Evolutionary conservation across 2,797 vertebrate genomes (phyloP).

Genomic region (Coranthus polyacanthus): DNA sequence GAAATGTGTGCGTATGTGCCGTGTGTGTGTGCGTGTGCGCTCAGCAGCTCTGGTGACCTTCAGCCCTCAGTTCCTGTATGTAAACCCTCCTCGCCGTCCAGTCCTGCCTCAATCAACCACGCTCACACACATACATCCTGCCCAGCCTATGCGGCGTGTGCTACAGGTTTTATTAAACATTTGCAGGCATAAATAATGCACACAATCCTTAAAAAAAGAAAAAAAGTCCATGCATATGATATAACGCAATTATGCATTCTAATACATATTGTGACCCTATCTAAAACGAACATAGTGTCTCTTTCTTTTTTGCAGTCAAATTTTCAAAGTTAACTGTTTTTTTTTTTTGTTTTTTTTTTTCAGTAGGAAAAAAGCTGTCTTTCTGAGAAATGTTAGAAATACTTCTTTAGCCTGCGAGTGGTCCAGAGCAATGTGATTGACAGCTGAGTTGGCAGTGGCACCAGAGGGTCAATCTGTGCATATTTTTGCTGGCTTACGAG

Average conservation of each 20-base stretch:
- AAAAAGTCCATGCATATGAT: no score
- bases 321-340: neutral
- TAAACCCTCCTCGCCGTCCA: conserved; percentile 24
- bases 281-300: no score
- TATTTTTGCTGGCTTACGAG: no score
- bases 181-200: neutral
- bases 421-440: conserved; percentile 1
- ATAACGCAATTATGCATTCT: no score
- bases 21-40: conserved; percentile 14
- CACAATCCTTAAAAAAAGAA: neutral
- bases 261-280: no score
- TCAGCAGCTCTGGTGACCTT: conserved; percentile 57
- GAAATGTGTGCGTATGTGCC: conserved; percentile 22
- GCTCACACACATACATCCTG: neutral
- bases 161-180: neutral
- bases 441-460: conserved; percentile 1
- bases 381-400: conserved; percentile 8
- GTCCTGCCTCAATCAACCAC: neutral
- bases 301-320: neutral
- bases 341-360: neutral
- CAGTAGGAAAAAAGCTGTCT: no score
- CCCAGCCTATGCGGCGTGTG: neutral
- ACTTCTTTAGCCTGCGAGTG: neutral
- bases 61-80: conserved; percentile 36
- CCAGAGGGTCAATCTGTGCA: no score